Evolutionary conservation across 2,888 invertebrate species (phyloP), one percentile per base, ranked within the genome.

Genomic region (Stenchaetothrips biformis): DNA sequence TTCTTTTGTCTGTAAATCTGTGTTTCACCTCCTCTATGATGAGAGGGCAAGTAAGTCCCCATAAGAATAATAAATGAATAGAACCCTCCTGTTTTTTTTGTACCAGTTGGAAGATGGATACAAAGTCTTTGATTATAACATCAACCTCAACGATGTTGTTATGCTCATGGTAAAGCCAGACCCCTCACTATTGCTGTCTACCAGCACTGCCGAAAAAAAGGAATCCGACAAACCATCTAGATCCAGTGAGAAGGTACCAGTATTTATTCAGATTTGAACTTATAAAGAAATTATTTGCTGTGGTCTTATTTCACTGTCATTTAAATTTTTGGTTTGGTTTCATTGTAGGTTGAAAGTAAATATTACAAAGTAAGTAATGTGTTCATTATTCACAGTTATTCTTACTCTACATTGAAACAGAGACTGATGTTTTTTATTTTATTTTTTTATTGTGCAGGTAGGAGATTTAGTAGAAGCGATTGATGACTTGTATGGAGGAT

Each of bases 121-220:
- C 84, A 91, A 90, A 80, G 87, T 95, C 82, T 91, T 92, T 85
- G 94, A 95, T 86, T 95, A 95, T 85, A 90, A 91, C 84, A 91
- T 95, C 18, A 91, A 92, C 81, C 86, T 92, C 16, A 93, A 94
- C 86, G 93, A 94, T 86, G 92, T 94, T 25, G 90, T 95, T 78
- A 93, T 93, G 84, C 87, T 94, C 37, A 89, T 92, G 88, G 87
- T 90, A 25, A 88, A 85, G 82, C 82, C 85, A 9, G 83, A 84
- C 7, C 80, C 83, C 25, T 13, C 18, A 13, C 53, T 82, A 79
- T n/a, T 47, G 21, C 83, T 82, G 79, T 81, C 80, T 1, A 81
- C 82, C 0, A 81, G 79, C 27, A 81, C 79, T 48, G 82, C 67
- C 49, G 49, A 59, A 37, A 77, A 48, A 8, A 49, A 67, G 3